Percentiles rank a stretch among this genome's conserved stretches.
phyloP scores from a whole-genome alignment of 2,888 invertebrate species.

The Luperina nickerlii region DNA sequence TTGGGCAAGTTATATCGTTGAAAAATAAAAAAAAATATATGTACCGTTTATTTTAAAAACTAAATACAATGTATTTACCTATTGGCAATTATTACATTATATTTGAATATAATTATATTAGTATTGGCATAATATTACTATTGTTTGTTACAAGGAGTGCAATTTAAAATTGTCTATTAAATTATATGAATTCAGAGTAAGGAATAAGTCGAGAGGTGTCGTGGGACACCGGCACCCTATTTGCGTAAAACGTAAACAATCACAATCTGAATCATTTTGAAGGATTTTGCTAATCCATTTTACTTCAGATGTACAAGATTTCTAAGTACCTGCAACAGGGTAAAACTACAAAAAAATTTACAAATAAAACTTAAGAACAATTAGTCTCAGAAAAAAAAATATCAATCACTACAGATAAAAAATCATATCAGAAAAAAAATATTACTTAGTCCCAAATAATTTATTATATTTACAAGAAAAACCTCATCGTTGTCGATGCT shows the following conservation, averaged over 20 bases:
- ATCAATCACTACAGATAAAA: not conserved
- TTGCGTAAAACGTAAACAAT: too few relatives aligned
- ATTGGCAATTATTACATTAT: slow-evolving; percentile 31
- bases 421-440: not conserved
- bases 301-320: too few relatives aligned
- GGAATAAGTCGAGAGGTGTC: not conserved
- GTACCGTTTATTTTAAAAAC: slow-evolving; percentile 9
- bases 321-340: not conserved
- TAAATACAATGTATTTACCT: slow-evolving; percentile 20
- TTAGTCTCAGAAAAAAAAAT: not conserved
- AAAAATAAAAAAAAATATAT: not conserved
- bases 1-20: slow-evolving; percentile 27
- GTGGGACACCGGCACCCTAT: not conserved
- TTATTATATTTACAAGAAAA: slow-evolving; percentile 4
- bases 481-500: slow-evolving; percentile 6
- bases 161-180: slow-evolving; percentile 2
- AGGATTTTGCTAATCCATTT: too few relatives aligned
- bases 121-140: slow-evolving; percentile 10
- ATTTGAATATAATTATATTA: slow-evolving; percentile 22
- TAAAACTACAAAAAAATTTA: not conserved
- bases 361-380: not conserved
- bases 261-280: too few relatives aligned
- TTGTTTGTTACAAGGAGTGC: slow-evolving; percentile 1
- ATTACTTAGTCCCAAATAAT: slow-evolving; percentile 1
- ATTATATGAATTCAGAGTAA: not conserved